These are phyloP conservation scores for Ptyas mucosa DNA, from an alignment of 2,113 vertebrate genomes.

Conservation along the genomic window DNA sequence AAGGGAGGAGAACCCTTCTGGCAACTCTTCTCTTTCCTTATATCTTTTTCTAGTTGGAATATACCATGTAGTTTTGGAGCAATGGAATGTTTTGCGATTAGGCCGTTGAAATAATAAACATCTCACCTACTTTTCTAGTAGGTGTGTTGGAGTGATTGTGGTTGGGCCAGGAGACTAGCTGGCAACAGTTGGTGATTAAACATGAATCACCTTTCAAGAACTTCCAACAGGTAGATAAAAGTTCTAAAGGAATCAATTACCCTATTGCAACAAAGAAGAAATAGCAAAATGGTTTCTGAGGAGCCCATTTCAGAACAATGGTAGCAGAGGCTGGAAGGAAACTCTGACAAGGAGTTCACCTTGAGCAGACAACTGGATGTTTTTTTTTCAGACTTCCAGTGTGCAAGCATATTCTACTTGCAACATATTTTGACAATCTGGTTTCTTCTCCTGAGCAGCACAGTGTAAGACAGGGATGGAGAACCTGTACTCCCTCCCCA, in stretches of 20 bases:
- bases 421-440: background rate
- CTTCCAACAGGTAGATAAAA: background rate
- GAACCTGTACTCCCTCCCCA: background rate
- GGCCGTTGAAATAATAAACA: slow-evolving; percentile 9
- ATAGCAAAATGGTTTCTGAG: background rate
- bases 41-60: background rate
- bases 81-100: background rate
- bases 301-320: background rate
- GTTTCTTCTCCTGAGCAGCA: background rate
- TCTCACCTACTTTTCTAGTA: background rate
- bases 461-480: background rate
- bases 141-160: slow-evolving; percentile 3
- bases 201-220: background rate
- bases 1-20: background rate
- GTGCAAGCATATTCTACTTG: background rate
- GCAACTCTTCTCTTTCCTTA: background rate
- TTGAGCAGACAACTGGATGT: background rate
- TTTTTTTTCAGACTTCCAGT: too few species aligned
- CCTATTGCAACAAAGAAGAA: background rate
- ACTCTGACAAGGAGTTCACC: background rate
- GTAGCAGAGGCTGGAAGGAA: background rate
- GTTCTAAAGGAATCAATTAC: slow-evolving; percentile 7
- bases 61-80: background rate
- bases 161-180: slow-evolving; percentile 12
- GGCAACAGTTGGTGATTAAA: slow-evolving; percentile 25